Evolutionary conservation across 2,888 invertebrate genomes (phyloP).

Genomic region (Tetheella fluctuosa): DNA sequence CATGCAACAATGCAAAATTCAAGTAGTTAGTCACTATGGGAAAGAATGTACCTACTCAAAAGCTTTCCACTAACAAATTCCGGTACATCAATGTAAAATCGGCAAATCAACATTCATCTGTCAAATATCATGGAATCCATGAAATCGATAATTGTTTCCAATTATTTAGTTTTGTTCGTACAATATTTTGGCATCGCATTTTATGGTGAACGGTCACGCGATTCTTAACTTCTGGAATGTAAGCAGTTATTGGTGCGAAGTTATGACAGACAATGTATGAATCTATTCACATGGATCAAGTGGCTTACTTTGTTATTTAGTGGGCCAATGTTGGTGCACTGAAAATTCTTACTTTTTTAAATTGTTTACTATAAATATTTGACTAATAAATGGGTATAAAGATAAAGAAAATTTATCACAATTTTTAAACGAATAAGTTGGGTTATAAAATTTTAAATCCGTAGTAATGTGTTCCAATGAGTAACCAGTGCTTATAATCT

Average conservation of each 20-base stretch:
- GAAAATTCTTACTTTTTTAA: background rate
- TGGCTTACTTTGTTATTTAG: background rate
- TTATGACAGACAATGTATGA: background rate
- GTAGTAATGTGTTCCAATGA: no score
- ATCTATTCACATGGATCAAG: background rate
- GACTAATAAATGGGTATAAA: no score
- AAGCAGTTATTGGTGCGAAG: background rate
- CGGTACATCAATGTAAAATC: background rate
- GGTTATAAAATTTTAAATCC: no score
- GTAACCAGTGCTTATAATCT: no score
- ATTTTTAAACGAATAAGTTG: no score
- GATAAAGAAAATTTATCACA: no score
- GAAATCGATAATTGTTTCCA: slow-evolving; percentile 61
- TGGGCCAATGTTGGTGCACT: background rate
- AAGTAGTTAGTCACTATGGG: slow-evolving; percentile 2
- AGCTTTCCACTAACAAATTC: slow-evolving; percentile 7
- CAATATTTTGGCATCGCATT: slow-evolving; percentile 25
- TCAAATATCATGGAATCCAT: slow-evolving; percentile 55
- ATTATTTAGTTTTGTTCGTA: slow-evolving; percentile 43
- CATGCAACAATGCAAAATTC: slow-evolving; percentile 6
- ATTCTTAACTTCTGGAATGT: slow-evolving; percentile 8
- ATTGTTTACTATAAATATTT: no score
- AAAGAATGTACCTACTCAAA: background rate
- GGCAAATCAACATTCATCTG: slow-evolving; percentile 33
- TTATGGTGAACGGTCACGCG: slow-evolving; percentile 17